These are phyloP conservation scores for Oryzias dopingdopingensis DNA, from an alignment of 2,797 vertebrate genomes.

Conservation along the genomic window DNA sequence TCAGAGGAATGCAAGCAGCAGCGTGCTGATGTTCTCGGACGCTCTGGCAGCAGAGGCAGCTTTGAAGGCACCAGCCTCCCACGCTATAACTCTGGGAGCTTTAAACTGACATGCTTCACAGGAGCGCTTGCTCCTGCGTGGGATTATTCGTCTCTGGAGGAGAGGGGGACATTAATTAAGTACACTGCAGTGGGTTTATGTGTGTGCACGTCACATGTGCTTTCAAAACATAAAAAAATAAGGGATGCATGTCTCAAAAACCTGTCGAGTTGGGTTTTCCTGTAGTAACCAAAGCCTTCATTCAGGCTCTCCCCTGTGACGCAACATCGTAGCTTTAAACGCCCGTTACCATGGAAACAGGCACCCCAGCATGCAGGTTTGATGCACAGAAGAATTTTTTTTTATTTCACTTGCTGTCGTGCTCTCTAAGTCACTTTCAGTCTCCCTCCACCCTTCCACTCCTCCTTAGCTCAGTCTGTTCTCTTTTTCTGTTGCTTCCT, in stretches of 20 bases:
- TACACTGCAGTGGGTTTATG: not conserved
- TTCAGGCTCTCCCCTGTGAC: conserved; percentile 60
- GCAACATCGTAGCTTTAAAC: conserved; percentile 73
- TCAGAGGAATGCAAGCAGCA: conserved; percentile 20
- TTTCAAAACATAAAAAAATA: too few relatives aligned
- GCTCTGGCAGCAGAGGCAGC: conserved; percentile 19
- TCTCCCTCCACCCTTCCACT: conserved; percentile 39
- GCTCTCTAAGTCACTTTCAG: conserved; percentile 27
- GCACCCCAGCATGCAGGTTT: conserved; percentile 67
- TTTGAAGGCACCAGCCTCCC: conserved; percentile 43
- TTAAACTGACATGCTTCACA: conserved; percentile 21
- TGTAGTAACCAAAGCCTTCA: conserved; percentile 50
- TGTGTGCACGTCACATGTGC: not conserved
- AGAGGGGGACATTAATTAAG: too few relatives aligned
- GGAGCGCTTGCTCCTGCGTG: conserved; percentile 14
- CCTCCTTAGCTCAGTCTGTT: conserved; percentile 37
- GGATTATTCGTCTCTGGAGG: not conserved
- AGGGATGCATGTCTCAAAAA: conserved; percentile 19
- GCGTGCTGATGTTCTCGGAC: conserved; percentile 55
- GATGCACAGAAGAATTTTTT: conserved; percentile 66
- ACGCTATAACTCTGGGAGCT: conserved; percentile 27
- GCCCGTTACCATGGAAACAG: conserved; percentile 82
- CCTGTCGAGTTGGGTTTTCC: conserved; percentile 42
- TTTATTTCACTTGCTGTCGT: conserved; percentile 26
- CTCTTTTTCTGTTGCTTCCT: conserved; percentile 16